Base-by-base conservation (phyloP, 2,888 invertebrate genomes). In the Oscheius onirici region DNA sequence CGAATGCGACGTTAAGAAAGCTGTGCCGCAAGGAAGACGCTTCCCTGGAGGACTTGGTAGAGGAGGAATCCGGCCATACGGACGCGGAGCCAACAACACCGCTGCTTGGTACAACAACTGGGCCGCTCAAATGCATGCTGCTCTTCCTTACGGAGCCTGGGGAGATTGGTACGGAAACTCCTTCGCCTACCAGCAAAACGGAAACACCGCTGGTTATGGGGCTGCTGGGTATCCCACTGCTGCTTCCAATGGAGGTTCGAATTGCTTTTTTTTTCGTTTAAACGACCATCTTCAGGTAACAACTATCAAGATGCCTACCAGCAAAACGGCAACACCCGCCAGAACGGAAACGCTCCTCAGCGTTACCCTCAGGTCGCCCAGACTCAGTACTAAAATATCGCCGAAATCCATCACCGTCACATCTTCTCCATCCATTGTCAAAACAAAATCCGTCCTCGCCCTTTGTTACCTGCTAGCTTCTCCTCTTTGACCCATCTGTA, bases 1-100 rank as follows among this genome's bases (percentile, higher is more conserved):
- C 72, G 86, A 84, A 84, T 88, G 88, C 72, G 88, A 88, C 65
- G 88, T 88, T 68, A 88, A 87, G 81, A 88, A 87, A 71, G 87
- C 87, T 24, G 86, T 86, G 17, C 87, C 88, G 10, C 86, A 88
- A 72, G 78, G 79, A 44, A 77, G 79, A 34, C 82, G 85, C 34
- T 80, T 80, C 73, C 63, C 55, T 46, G 76, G 73, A 26, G 73
- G 73, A 55, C 72, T 71, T 24, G 60, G 77, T 22, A 74, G 74
- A 41, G 63, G 52, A 40, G 67, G 74, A 44, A 71, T 72, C 61
- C 74, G 79, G 10, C 46, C 63, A 66, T 79, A 75, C 54, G 79
- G 78, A 58, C 74, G 82, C 66, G 79, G 77, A 15, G 77, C 52
- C 15, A 73, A 71, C 69, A 74, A 77, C 58, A 73, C 63, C 51